phyloP scores from a whole-genome alignment of 2,113 vertebrate species.

The Siniperca knerii region DNA sequence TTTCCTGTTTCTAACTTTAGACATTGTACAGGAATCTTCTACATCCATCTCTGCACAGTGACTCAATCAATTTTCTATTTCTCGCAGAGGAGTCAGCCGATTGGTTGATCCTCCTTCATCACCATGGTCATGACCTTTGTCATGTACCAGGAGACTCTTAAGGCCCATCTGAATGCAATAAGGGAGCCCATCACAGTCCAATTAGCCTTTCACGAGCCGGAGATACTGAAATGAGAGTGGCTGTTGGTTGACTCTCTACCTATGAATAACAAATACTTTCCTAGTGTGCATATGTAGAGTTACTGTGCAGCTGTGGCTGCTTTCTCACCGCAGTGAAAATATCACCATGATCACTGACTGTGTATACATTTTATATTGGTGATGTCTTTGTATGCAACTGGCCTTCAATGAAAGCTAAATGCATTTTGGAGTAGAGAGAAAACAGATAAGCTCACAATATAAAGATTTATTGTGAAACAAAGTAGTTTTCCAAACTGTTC shows the following conservation, averaged over 20 bases:
- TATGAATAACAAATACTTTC: slow-evolving; percentile 54
- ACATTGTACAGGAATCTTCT: not conserved
- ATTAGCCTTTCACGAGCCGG: slow-evolving; percentile 49
- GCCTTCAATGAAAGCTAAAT: not conserved
- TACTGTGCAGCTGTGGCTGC: slow-evolving; percentile 31
- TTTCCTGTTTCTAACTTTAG: not conserved
- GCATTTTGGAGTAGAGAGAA: not conserved
- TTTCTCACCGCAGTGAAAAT: not conserved
- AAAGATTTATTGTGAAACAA: slow-evolving; percentile 27
- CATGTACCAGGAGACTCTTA: slow-evolving; percentile 13
- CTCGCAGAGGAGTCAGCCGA: not conserved
- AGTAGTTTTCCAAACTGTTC: slow-evolving; percentile 45
- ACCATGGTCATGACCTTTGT: slow-evolving; percentile 49
- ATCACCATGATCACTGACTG: not conserved
- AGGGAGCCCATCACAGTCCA: slow-evolving; percentile 33
- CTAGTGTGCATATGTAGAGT: not conserved
- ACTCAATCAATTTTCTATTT: slow-evolving; percentile 14
- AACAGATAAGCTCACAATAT: rapidly evolving
- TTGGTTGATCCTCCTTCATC: slow-evolving; percentile 24
- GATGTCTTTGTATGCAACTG: not conserved
- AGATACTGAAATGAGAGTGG: slow-evolving; percentile 31
- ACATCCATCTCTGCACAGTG: not conserved
- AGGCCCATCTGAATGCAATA: slow-evolving; percentile 47
- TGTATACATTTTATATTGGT: not conserved
- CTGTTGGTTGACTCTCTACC: slow-evolving; percentile 12